Evolutionary conservation across 2,113 vertebrate genomes (phyloP), one percentile per base, ranked within the genome.

Genomic region (Gambusia affinis): DNA sequence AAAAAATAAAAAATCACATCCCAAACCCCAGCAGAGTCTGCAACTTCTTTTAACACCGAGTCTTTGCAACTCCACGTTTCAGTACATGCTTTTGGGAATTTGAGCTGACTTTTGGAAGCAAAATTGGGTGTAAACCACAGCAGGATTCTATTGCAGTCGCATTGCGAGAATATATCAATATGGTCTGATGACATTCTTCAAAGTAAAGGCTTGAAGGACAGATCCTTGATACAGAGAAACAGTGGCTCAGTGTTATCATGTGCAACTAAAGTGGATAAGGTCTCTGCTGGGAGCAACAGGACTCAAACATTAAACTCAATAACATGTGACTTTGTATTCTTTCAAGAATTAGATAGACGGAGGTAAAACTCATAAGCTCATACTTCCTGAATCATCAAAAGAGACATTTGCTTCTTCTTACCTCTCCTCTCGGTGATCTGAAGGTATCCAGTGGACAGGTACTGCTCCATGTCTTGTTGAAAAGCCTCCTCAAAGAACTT

Each of bases 391-490:
- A 64, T 60, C 22, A 75, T 72, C 63, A 73, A 44, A 70, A 66
- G 12, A 12, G 22, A 12, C 2, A 24, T 35, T 68, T 28, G 12
- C 70, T 31, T 19, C 63, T 4, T 8, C 96, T 97, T 93, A 94
- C 97, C 98, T 96, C 97, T 93, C 77, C 97, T 94, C 92, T 98
- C 97, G 0, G 96, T 88, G 75, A 98, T 97, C 94, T 99, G 97
- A 89, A 99, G 93, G 92, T 97, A 97, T 24, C 98, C 97, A 0
- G 97, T 97, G 61, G 97, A 97, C 39, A 99, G 95, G 87, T 99
- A 99, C 51, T 99, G 97, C 79, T 99, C 98, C 98, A 99, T 97
- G 87, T 99, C 98, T 87, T 99, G 98, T 92, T 99, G 98, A 86
- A 99, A 99, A 54, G 97, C 96, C 85, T 99, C 98, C 91, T 99